Evolutionary conservation across 2,113 vertebrate genomes (phyloP).

Genomic region (Grallaria varia): DNA sequence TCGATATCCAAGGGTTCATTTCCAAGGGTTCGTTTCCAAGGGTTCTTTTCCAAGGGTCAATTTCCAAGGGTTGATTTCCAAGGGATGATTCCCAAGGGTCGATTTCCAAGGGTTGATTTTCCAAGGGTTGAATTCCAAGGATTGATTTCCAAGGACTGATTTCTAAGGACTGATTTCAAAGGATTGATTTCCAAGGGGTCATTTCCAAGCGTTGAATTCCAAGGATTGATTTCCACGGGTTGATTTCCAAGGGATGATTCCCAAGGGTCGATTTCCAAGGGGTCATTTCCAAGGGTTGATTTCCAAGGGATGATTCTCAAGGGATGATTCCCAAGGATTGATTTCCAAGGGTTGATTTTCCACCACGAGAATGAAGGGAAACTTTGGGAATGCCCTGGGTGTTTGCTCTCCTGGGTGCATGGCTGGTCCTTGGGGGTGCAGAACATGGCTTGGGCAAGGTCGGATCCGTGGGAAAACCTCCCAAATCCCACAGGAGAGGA

Average conservation of each 20-base stretch:
- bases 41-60: not conserved
- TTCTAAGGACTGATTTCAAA: not conserved
- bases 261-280: not conserved
- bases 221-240: not conserved
- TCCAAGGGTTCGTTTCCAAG: not conserved
- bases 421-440: fast-evolving
- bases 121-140: no score
- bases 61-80: not conserved
- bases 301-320: not conserved
- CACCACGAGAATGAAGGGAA: fast-evolving
- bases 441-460: not conserved
- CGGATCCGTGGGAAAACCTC: not conserved
- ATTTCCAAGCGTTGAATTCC: not conserved
- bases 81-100: no score
- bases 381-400: fast-evolving
- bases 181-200: not conserved
- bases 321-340: no score
- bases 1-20: not conserved
- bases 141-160: no score
- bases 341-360: not conserved
- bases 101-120: no score
- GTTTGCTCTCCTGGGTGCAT: fast-evolving
- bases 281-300: not conserved
- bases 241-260: no score
- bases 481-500: not conserved